Evolutionary conservation across 1,140 invertebrate species (phyloP), one percentile per base, ranked within the genome.

Genomic region (Drosophila eugracilis): DNA sequence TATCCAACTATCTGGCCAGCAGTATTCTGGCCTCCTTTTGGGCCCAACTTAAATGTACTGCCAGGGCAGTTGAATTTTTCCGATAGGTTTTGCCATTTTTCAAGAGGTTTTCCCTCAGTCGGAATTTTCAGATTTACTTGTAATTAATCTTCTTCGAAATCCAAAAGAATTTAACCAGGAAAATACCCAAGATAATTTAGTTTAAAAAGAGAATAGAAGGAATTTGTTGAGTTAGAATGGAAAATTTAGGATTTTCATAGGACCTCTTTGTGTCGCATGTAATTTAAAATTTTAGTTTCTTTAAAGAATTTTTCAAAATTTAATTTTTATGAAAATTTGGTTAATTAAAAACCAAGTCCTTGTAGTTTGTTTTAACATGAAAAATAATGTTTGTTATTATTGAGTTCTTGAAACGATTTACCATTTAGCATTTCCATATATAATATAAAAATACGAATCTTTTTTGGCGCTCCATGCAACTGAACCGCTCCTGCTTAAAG

Each of bases 21-120:
- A 41, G 36, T 10, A 39, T 10, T 45, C 63, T 62, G 44, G 17
- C 66, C 70, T 75, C 28, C 34, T 62, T 77, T 65, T 45, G 44
- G 55, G 59, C 53, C 58, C 63, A 78, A 69, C 59, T 75, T 65
- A 67, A 81, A 75, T 58, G 55, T 54, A 85, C 15, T 30, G 21
- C 65, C 21, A 49, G 28, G 39, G 28, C 22, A 52, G 9, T 5
- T 19, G 39, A 45, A 28, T 44, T 59, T 57, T 59, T 12, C n/a
- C 22, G 6, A 21, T 45, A 26, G 24, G 17, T 5, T 26, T n/a
- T 12, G n/a, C 12, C 21, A 1, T 21, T 4, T 21, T 37, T 7
- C 17, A 34, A n/a, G 26, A 3, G 7, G 10, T 34, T n/a, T 12
- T 6, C 1, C 30, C n/a, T 1, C 36, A 2, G 1, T 4, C 4